Percentiles rank a stretch among this genome's conserved stretches.
phyloP scores from a whole-genome alignment of 23 tunicate genomes.

The Styela clava region DNA sequence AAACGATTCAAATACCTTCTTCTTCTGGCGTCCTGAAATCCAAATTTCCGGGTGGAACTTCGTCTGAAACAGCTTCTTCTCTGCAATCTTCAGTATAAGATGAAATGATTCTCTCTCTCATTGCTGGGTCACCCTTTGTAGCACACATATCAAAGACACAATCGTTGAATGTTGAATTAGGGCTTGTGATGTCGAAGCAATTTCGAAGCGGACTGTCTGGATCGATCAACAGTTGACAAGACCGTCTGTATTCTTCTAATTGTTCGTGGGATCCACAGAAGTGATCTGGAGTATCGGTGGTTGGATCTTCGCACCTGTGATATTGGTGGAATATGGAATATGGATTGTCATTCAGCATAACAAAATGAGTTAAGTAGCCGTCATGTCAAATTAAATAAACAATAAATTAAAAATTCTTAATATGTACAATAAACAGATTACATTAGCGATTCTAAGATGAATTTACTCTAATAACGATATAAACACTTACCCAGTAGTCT shows the following conservation, averaged over 20 bases:
- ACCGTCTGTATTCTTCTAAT: constrained; percentile 14
- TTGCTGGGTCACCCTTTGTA: constrained; percentile 29
- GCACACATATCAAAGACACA: constrained; percentile 80
- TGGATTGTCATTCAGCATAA: too few species aligned
- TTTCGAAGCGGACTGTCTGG: constrained; percentile 10
- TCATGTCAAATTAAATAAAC: too few species aligned
- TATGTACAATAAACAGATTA: too few species aligned
- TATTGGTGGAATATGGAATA: not conserved
- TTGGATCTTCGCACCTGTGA: constrained; percentile 13
- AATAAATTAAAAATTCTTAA: too few species aligned
- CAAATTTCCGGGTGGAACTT: constrained; percentile 10
- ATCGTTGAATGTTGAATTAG: constrained; percentile 25
- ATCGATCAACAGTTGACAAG: constrained; percentile 41
- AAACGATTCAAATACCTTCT: constrained; percentile 17
- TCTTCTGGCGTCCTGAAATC: not conserved
- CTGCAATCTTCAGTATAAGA: constrained; percentile 51
- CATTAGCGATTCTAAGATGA: too few species aligned
- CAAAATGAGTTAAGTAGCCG: too few species aligned
- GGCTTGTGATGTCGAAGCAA: constrained; percentile 24
- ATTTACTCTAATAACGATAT: too few species aligned
- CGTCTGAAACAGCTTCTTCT: constrained; percentile 27
- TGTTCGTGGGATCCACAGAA: constrained; percentile 7
- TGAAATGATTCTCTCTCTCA: constrained; percentile 42
- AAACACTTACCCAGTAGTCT: not conserved
- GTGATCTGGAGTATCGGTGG: constrained; percentile 9